Evolutionary conservation across 2,113 vertebrate genomes (phyloP).

Genomic region (Xiphorhynchus elegans): DNA sequence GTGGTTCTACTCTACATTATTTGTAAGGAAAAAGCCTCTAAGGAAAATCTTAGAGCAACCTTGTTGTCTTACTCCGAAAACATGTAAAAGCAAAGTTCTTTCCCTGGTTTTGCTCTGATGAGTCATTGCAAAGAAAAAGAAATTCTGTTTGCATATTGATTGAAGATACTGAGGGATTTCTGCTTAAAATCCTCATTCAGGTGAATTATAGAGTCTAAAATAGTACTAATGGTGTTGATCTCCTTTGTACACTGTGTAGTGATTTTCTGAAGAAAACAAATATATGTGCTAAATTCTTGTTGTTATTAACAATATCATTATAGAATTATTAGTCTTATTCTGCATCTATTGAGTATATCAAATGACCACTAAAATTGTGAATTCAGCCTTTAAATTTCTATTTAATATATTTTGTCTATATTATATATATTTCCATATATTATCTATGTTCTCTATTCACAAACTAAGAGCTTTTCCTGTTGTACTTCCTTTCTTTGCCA

Average conservation of each 20-base stretch:
- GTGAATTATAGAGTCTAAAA: background rate
- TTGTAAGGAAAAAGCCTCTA: background rate
- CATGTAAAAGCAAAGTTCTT: background rate
- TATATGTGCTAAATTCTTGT: background rate
- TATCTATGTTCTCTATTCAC: background rate
- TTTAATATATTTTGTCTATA: background rate
- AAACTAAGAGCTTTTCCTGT: background rate
- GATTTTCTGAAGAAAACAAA: background rate
- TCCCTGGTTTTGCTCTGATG: background rate
- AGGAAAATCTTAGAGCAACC: background rate
- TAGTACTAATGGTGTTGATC: rapidly evolving
- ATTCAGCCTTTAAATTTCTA: background rate
- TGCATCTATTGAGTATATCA: background rate
- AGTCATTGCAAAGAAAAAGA: background rate
- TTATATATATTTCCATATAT: background rate
- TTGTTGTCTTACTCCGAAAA: background rate
- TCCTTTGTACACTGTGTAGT: background rate
- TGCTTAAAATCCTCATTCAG: background rate
- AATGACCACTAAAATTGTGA: background rate
- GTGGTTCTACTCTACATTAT: background rate
- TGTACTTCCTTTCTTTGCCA: background rate
- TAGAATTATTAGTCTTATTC: background rate
- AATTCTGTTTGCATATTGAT: background rate
- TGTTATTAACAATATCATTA: background rate
- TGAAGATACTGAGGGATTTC: background rate